phyloP scores from a whole-genome alignment of 2,113 vertebrate genomes.

The Poecilia latipinna region DNA sequence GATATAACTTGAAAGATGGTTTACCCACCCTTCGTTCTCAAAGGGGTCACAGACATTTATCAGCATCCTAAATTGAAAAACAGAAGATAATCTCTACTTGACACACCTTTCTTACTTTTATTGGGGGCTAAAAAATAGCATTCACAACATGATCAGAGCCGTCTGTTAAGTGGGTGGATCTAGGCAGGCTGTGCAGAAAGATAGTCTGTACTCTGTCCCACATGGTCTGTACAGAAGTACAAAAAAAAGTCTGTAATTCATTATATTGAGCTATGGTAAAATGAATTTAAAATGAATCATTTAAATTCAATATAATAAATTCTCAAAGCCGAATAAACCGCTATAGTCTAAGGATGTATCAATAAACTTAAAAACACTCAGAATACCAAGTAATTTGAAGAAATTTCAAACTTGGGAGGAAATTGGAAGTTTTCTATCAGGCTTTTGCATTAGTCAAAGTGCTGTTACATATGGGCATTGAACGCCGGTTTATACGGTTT shows the following conservation, averaged over 20 bases:
- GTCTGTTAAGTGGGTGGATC: too few species aligned
- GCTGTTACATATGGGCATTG: background rate
- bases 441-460: background rate
- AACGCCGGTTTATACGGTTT: background rate
- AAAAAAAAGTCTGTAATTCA: background rate
- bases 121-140: background rate
- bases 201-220: too few species aligned
- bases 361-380: background rate
- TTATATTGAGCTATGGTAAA: background rate
- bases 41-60: background rate
- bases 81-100: background rate
- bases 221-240: too few species aligned
- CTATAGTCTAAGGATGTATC: fast-evolving
- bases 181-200: too few species aligned
- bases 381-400: fast-evolving
- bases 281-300: background rate
- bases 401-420: background rate
- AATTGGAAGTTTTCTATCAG: background rate
- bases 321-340: slow-evolving; percentile 10
- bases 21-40: background rate
- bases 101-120: background rate
- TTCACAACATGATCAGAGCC: background rate
- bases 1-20: background rate
- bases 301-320: background rate
- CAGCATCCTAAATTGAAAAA: background rate